A percentile compares a stretch with the other conserved stretches of the same genome.
Evolutionary conservation across 2,797 vertebrate species (phyloP).

Genomic region (Micromesistius poutassou): DNA sequence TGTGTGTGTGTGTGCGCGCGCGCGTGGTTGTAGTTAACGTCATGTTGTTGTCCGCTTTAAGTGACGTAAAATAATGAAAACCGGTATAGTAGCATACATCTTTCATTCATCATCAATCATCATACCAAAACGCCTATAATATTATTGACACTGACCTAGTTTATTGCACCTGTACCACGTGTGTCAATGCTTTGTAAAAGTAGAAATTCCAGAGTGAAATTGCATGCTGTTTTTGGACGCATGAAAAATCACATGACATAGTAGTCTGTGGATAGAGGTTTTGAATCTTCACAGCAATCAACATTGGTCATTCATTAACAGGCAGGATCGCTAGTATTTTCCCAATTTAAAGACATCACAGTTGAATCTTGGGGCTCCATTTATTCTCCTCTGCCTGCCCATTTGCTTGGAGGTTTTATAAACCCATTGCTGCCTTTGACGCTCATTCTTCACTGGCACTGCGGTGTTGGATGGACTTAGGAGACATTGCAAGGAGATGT

Average conservation of each 20-base stretch:
- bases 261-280: neutral
- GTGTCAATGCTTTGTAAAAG: neutral
- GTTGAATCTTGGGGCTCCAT: neutral
- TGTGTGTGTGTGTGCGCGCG: neutral
- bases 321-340: neutral
- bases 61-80: neutral
- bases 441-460: neutral
- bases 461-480: neutral
- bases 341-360: neutral
- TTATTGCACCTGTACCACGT: neutral
- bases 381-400: neutral
- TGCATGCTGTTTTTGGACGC: neutral
- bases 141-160: neutral
- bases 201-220: neutral
- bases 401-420: neutral
- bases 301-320: neutral
- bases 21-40: neutral
- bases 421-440: neutral
- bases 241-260: neutral
- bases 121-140: neutral
- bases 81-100: neutral
- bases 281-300: neutral
- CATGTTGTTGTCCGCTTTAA: neutral
- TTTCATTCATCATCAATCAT: neutral
- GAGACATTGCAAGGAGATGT: neutral